Evolutionary conservation across 2,113 vertebrate species (phyloP).

Genomic region (Mionectes macconnelli): DNA sequence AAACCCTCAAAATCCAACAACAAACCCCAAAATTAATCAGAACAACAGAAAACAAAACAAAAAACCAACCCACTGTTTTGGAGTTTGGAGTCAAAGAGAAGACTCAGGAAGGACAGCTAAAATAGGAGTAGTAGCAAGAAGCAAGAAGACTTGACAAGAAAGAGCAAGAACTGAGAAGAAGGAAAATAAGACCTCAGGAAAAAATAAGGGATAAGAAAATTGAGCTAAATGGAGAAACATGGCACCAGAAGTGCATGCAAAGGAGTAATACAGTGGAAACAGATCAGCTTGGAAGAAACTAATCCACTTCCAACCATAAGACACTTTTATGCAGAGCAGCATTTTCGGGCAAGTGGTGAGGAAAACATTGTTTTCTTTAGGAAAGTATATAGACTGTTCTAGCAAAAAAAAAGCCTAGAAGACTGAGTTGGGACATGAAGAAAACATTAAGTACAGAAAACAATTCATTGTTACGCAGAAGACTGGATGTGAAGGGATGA

Average conservation of each 20-base stretch:
- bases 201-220: background rate
- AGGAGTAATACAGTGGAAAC: background rate
- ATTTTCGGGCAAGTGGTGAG: background rate
- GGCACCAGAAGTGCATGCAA: background rate
- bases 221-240: background rate
- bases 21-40: background rate
- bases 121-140: background rate
- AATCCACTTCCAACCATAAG: background rate
- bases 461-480: background rate
- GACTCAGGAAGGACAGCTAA: background rate
- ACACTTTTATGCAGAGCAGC: background rate
- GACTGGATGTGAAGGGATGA: background rate
- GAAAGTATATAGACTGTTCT: background rate
- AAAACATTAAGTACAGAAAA: background rate
- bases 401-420: background rate
- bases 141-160: background rate
- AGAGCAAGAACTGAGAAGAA: background rate
- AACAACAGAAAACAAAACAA: background rate
- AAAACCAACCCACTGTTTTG: rapidly evolving
- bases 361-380: background rate
- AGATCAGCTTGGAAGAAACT: background rate
- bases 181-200: background rate
- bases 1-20: background rate
- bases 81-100: background rate
- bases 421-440: background rate